Base-by-base conservation (phyloP, 2,113 vertebrate genomes). In the Sapajus apella region DNA sequence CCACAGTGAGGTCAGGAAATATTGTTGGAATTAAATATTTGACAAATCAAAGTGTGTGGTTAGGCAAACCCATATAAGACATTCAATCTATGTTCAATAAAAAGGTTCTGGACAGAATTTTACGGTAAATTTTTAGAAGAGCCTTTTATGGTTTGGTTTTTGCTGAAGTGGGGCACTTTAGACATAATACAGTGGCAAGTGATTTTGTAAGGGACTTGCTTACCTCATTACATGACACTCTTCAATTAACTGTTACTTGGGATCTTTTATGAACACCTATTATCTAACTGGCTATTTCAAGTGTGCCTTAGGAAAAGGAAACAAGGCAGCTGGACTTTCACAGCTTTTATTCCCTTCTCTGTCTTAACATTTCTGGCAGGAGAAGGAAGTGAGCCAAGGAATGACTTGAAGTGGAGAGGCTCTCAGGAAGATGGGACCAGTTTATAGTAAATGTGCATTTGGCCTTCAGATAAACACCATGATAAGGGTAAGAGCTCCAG, bases 381-480 rank as follows among this genome's bases (percentile, higher is more conserved):
- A 95, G 90, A 95, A 95, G 76, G 20, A 95, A 88, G 45, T 35
- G 43, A 88, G 80, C 12, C 52, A 95, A 94, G 6, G 35, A 94
- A 87, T 25, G 73, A 2, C 79, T 87, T 95, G 79, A 64, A 58
- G 64, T 55, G 35, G n/a, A 83, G 43, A 92, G 45, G n/a, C 18
- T 40, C 8, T 23, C 5, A 82, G 21, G 64, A 93, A 58, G 50
- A 8, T 56, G 76, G 55, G 30, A 27, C 37, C 23, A 75, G 3
- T 37, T 45, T 84, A 52, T 14, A 82, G 43, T 73, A 87, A 91
- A 82, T 14, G 80, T 90, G n/a, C 75, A 89, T 81, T 77, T 91
- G 77, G 40, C 35, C 70, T 90, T 93, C 79, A 91, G 88, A 91
- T 72, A 87, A 92, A 43, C n/a, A 83, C 12, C 52, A 35, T 35